A percentile compares a stretch with the other conserved stretches of the same genome.
These are phyloP conservation scores for Harmothoe impar DNA, from an alignment of 2,888 invertebrate species.

Conservation along the genomic window DNA sequence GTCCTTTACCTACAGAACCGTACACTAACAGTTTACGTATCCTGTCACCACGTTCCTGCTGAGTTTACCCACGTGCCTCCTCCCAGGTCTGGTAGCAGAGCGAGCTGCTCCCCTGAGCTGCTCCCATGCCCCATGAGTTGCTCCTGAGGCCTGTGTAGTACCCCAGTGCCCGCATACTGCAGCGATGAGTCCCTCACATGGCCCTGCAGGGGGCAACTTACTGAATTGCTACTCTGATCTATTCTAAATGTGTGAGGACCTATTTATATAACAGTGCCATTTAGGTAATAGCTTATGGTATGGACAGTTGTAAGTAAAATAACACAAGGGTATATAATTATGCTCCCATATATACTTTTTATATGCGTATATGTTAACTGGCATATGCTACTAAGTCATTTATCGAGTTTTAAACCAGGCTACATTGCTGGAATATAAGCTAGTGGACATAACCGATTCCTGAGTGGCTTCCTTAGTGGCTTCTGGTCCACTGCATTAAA, in stretches of 20 bases:
- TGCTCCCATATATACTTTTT: too few species aligned
- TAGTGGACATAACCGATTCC: too few species aligned
- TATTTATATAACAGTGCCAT: conserved; percentile 2
- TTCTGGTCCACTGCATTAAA: too few species aligned
- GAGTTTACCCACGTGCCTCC: conserved; percentile 30
- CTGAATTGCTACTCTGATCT: neutral
- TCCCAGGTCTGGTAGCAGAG: neutral
- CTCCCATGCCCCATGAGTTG: too few species aligned
- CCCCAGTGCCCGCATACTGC: conserved; percentile 7
- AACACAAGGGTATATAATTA: too few species aligned
- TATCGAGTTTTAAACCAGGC: too few species aligned
- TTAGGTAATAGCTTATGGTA: neutral
- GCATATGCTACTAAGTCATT: too few species aligned
- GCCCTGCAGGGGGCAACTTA: neutral
- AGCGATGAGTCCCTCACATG: neutral
- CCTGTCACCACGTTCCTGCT: neutral
- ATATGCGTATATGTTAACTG: too few species aligned
- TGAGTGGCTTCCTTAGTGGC: too few species aligned
- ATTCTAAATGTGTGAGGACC: neutral
- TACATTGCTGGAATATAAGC: too few species aligned
- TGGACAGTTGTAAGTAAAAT: too few species aligned
- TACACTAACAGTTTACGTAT: conserved; percentile 33
- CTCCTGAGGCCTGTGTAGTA: neutral
- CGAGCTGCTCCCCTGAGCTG: neutral
- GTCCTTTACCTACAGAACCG: neutral